Percentiles rank a stretch among this genome's conserved stretches.
These are phyloP conservation scores for Rana temporaria DNA, from an alignment of 2,113 vertebrate genomes.

Conservation along the genomic window DNA sequence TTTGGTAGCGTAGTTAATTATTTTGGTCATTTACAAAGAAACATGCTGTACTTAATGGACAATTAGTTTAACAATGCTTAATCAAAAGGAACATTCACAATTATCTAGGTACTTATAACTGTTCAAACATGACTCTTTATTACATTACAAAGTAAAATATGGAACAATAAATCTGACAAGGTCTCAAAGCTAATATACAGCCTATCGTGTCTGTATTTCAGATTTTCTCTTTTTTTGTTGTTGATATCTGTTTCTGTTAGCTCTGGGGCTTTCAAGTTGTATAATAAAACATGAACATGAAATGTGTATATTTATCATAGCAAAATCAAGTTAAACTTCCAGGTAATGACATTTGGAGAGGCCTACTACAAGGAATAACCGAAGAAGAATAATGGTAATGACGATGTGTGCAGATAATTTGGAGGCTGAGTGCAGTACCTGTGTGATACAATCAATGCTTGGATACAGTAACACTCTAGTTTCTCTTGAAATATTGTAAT, in stretches of 20 bases:
- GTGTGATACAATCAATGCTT: too few species aligned
- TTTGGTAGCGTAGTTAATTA: constrained; percentile 31
- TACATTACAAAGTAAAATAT: constrained; percentile 12
- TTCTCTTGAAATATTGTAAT: too few species aligned
- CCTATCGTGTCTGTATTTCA: not conserved
- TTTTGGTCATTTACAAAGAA: constrained; percentile 15
- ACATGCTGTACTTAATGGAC: constrained; percentile 9
- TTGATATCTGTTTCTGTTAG: not conserved
- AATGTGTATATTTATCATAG: not conserved
- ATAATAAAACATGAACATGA: not conserved
- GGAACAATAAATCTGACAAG: constrained; percentile 19
- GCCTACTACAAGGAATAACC: too few species aligned
- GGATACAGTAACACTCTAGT: too few species aligned
- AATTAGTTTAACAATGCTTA: constrained; percentile 41
- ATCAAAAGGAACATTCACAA: constrained; percentile 32
- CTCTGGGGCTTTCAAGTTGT: not conserved
- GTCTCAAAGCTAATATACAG: not conserved
- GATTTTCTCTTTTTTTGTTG: not conserved
- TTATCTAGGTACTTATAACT: constrained; percentile 38
- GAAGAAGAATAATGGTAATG: too few species aligned
- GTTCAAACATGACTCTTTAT: constrained; percentile 44
- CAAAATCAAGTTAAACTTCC: not conserved
- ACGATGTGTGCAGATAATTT: too few species aligned
- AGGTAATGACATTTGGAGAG: not conserved
- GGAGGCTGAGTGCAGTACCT: too few species aligned